phyloP scores from a whole-genome alignment of 1,140 invertebrate genomes.

The Pseudachorutes palmiensis region DNA sequence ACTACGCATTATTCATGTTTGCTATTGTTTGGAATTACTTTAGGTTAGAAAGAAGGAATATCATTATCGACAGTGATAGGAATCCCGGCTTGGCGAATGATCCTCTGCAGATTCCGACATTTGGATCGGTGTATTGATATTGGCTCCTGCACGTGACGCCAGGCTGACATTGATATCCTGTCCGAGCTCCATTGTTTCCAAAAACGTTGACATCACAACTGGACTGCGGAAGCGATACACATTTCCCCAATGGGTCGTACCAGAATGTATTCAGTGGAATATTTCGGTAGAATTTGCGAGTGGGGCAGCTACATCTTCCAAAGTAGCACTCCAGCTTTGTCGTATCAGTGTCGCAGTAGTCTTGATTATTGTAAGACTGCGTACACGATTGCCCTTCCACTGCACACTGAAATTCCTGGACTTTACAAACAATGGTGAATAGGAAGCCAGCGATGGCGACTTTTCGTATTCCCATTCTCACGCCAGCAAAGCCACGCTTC shows the following conservation, averaged over 20 bases:
- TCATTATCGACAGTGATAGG: not conserved
- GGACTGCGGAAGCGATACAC: conserved; percentile 3
- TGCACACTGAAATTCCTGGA: not conserved
- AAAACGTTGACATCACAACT: not conserved
- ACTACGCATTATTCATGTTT: no score
- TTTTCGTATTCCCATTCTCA: not conserved
- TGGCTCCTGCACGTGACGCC: not conserved
- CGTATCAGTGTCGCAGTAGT: not conserved
- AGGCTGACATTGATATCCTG: conserved; percentile 5
- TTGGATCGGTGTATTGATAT: not conserved
- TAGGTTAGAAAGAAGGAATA: not conserved
- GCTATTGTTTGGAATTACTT: no score
- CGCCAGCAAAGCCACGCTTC: no score
- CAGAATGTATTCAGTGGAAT: conserved; percentile 1
- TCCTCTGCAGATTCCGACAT: conserved; percentile 6
- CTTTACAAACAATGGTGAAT: not conserved
- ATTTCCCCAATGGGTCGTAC: not conserved
- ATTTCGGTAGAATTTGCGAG: not conserved
- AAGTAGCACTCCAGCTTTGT: conserved; percentile 1
- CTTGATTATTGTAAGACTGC: not conserved
- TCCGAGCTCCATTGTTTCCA: not conserved
- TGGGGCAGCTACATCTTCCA: not conserved
- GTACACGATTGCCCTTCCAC: not conserved
- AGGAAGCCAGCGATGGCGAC: not conserved
- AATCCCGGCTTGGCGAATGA: not conserved